These are phyloP conservation scores for Zoroaster sp. DNA, from an alignment of 53 echinoderm and acorn worm genomes.

Conservation along the genomic window DNA sequence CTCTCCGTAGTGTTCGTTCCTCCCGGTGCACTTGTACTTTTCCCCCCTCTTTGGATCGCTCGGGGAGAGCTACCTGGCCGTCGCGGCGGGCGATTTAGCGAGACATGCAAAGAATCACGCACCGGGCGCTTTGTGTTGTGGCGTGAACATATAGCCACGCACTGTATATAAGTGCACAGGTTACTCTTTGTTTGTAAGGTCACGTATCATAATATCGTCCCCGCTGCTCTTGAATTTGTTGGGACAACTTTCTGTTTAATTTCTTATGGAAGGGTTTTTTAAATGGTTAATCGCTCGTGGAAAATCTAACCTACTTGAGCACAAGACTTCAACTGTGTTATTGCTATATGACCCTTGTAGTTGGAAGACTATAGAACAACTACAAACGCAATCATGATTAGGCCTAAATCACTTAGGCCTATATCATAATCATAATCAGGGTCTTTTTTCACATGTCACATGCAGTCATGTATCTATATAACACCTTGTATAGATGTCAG, in stretches of 20 bases:
- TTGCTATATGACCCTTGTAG: no score
- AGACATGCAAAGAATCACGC: background rate
- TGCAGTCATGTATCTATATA: no score
- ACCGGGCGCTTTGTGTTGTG: background rate
- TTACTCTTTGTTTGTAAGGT: conserved; percentile 45
- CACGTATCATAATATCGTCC: conserved; percentile 31
- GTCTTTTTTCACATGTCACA: no score
- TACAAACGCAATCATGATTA: no score
- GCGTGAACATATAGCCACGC: background rate
- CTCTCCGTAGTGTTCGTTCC: conserved; percentile 10
- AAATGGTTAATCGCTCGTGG: conserved; percentile 39
- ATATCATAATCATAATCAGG: no score
- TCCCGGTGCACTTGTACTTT: conserved; percentile 34
- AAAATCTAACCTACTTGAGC: background rate
- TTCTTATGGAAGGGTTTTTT: background rate
- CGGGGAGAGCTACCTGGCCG: background rate
- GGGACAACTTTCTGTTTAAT: conserved; percentile 45
- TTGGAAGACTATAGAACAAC: no score
- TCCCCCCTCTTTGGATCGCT: background rate
- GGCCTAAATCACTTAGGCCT: no score
- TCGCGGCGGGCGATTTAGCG: background rate
- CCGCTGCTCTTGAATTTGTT: conserved; percentile 37
- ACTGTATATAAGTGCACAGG: conserved; percentile 8
- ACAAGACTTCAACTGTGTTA: background rate
- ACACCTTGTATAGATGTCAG: no score